Base-by-base conservation (phyloP, 2,113 vertebrate genomes). In the Chamaetylas fuelleborni region DNA sequence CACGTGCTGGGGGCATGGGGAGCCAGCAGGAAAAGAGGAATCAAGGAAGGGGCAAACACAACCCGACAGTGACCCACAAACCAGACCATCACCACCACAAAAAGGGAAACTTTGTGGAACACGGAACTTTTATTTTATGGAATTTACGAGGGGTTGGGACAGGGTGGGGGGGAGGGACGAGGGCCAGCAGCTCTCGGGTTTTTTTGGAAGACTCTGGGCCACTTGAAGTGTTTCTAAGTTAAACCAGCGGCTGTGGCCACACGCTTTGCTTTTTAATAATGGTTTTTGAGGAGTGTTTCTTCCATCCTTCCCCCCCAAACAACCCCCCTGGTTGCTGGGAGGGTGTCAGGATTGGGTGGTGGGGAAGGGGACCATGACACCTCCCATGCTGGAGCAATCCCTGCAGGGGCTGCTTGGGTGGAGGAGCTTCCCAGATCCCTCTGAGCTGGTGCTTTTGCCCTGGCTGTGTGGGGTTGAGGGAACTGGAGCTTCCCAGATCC, bases 201-300 rank as follows among this genome's bases (percentile, higher is more conserved):
- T 94, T 50, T 92, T 92, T 94, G 61, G 78, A 69, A 81, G 95
- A 73, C 85, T 92, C 4, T 78, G 81, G 86, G 87, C 64, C 90
- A 90, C 25, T 26, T 14, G 42, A 9, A 77, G 15, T 12, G 1
- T 95, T 96, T 96, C 73, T 95, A 95, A 96, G 65, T 96, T 96
- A 96, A 96, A 95, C 92, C 86, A 81, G 91, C 90, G 36, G 88
- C 74, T 45, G 66, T 79, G 92, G 88, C 89, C 93, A 79, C 57
- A 87, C 0, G 14, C 88, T 90, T 81, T 70, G 78, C 85, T 87
- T 89, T 78, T 74, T 74, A 87, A 74, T 73, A 11, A 26, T 31
- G 40, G 6, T n/a, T 82, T 72, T 67, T 54, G n/a, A 61, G 71
- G 31, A 51, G 45, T 72, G 51, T 61, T 82, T 90, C 34, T 90